Evolutionary conservation across 2,113 vertebrate genomes (phyloP).

Genomic region (Dinomys branickii): DNA sequence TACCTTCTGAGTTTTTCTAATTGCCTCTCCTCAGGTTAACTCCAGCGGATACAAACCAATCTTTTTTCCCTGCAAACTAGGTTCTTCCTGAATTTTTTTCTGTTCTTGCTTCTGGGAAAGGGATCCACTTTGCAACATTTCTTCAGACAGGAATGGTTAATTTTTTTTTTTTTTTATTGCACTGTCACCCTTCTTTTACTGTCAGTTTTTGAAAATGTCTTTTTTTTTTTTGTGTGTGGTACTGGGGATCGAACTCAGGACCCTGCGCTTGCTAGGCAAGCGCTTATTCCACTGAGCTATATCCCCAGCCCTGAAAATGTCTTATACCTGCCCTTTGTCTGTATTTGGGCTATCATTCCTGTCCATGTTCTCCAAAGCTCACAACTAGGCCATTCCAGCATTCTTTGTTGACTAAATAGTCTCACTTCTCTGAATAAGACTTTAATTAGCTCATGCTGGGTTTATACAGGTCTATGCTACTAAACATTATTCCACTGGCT

Average conservation of each 20-base stretch:
- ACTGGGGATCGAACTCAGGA: too few species aligned
- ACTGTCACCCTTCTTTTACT: neutral
- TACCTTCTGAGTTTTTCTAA: neutral
- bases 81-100: neutral
- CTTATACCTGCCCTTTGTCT: neutral
- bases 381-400: neutral
- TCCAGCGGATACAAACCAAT: neutral
- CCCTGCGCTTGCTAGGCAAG: too few species aligned
- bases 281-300: too few species aligned
- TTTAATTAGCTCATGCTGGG: neutral
- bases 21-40: neutral
- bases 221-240: too few species aligned
- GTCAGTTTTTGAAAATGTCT: neutral
- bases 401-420: neutral
- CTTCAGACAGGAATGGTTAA: neutral
- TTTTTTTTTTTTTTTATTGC: neutral
- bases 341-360: neutral
- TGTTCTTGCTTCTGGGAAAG: neutral
- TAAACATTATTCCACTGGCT: neutral
- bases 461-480: neutral
- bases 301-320: too few species aligned
- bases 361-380: neutral
- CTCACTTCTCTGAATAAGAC: neutral
- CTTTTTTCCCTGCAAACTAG: neutral
- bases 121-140: neutral